A percentile compares a stretch with the other conserved stretches of the same genome.
Conservation (phyloP, 2,797 vertebrate genomes). For the Sebastes oblongus region DNA sequence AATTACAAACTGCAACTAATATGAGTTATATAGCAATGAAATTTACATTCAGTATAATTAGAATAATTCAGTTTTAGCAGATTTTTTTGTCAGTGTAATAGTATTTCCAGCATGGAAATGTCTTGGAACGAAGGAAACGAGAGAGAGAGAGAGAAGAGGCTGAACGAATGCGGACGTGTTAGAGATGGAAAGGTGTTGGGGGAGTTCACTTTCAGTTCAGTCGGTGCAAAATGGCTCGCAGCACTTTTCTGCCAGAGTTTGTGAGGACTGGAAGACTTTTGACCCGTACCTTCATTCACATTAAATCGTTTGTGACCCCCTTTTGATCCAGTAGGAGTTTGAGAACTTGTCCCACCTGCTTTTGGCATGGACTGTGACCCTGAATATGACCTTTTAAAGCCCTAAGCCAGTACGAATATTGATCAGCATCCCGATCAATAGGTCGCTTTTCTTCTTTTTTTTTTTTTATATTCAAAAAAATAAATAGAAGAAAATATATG, state of each 20-base stretch:
- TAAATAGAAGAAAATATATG: neutral
- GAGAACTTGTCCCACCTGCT: too few relatives aligned
- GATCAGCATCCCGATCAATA: neutral
- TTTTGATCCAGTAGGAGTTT: neutral
- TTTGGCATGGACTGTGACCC: neutral
- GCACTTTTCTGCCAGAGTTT: neutral
- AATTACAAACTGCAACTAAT: conserved; percentile 3
- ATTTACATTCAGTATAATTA: neutral
- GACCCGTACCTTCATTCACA: neutral
- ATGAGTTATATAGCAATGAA: neutral
- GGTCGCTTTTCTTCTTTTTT: neutral
- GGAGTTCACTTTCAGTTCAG: conserved; percentile 24
- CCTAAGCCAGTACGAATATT: neutral
- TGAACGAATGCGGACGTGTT: conserved; percentile 27
- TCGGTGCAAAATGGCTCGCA: neutral
- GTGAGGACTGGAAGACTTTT: neutral
- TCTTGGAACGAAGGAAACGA: neutral
- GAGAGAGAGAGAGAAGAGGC: neutral
- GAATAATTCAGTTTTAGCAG: neutral
- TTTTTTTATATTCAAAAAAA: neutral
- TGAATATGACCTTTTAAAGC: neutral
- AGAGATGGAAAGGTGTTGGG: neutral
- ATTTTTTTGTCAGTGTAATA: neutral
- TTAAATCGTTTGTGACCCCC: neutral
- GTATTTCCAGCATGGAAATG: neutral